Evolutionary conservation across 2,113 vertebrate genomes (phyloP), one percentile per base, ranked within the genome.

Genomic region (Tachuris rubrigastra): DNA sequence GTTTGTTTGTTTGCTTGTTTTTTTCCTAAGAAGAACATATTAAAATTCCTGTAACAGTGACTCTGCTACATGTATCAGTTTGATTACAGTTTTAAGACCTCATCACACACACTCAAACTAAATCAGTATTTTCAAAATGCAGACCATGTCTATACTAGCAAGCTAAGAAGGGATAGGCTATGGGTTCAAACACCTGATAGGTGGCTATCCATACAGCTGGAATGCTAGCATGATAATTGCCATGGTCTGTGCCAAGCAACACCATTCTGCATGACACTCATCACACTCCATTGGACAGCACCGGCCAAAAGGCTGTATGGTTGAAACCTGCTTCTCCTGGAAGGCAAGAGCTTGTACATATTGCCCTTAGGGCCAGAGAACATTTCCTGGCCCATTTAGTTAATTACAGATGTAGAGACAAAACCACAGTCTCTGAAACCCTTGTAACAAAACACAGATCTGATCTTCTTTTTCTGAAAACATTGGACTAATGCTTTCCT

Each of bases 231-330:
- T 49, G 52, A 72, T 27, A 33, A 30, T 14, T 68, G 49, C 31
- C 30, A 33, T 8, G 21, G 35, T 69, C 30, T 76, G 27, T 73
- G 55, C 37, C 60, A 66, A 66, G 25, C 24, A 37, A 31, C 12
- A 63, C 2, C 5, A 18, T 14, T 37, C 23, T 60, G 44, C 2
- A 4, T 0, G 1, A 39, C 14, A 41, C 19, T 35, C 31, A 41
- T 44, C 55, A 39, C 2, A 3, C 4, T 47, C 15, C 42, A 25
- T 2, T 5, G 85, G 20, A 46, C 31, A 73, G 37, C 21, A 56
- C 3, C 56, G 63, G 72, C 19, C 76, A 83, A 63, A 49, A 84
- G 33, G 37, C 31, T 69, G 21, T 7, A 46, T 5, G 37, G 30
- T 49, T 53, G 28, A 33, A 81, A 12, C 7, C 25, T 62, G 17